Evolutionary conservation across 1,140 invertebrate species (phyloP), one percentile per base, ranked within the genome.

Genomic region (Heliothis subflexa): DNA sequence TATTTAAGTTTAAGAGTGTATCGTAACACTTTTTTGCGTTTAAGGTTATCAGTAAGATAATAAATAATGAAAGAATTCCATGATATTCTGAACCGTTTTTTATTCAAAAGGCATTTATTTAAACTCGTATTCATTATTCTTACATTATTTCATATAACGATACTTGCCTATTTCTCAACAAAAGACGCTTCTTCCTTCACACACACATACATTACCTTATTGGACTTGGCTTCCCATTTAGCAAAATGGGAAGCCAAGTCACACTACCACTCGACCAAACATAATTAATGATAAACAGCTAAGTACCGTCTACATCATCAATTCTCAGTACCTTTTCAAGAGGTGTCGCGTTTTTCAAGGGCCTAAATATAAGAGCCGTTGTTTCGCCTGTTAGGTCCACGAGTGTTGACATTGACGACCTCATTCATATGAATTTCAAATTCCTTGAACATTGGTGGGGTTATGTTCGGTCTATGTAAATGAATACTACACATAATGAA

Each of bases 361-460:
- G 45, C 21, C 4, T 50, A 18, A n/a, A 49, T 50, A 50, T n/a
- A 52, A 64, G 73, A n/a, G 59, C 21, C 73, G 40, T 54, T 77
- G 62, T 79, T 83, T 82, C 80, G 82, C 59, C 66, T 74, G 54
- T 82, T 81, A 75, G 50, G 14, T 14, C 21, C 33, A 59, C 52
- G 73, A 83, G 84, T 83, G 81, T 83, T 83, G 82, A 70, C 80
- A 82, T 81, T 78, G 73, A 54, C 52, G 49, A 18, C 49, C 50
- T 47, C 21, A 50, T 52, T 82, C 66, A 83, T 80, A 83, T 85
- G 83, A 83, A 81, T 80, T 85, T 85, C 71, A 85, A 83, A 83
- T 84, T 78, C 28, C 71, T 40, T 45, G 54, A 45, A 47, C 7
- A 49, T 49, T 45, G 16, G 18, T 33, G 40, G 78, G 81, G 81